These are phyloP conservation scores for Lycocerus yunnanus DNA, from an alignment of 2,888 invertebrate genomes.

Conservation along the genomic window DNA sequence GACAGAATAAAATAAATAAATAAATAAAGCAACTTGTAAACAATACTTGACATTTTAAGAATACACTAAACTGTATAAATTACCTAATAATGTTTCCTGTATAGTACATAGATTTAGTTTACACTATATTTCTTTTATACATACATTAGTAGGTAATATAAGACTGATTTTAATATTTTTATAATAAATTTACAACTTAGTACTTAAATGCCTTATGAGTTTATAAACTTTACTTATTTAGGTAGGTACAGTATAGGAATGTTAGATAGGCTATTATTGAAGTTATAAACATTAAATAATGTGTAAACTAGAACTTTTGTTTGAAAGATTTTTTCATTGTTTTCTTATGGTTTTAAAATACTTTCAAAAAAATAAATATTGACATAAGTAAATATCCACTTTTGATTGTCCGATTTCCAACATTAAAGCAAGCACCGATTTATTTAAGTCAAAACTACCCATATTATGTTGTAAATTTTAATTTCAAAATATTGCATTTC, in stretches of 20 bases:
- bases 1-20: not conserved
- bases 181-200: not conserved
- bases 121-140: not conserved
- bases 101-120: not conserved
- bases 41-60: not conserved
- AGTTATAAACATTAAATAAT: not conserved
- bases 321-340: not conserved
- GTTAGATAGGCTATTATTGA: not conserved
- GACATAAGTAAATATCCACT: not conserved
- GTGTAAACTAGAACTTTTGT: not conserved
- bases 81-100: not conserved
- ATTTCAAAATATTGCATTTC: not conserved
- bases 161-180: conserved; percentile 21
- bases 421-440: not conserved
- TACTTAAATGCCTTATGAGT: not conserved
- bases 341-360: not conserved
- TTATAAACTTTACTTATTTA: no score
- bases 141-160: conserved; percentile 1
- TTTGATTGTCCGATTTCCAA: not conserved
- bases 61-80: not conserved
- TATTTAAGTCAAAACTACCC: not conserved
- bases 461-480: not conserved
- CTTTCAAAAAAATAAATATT: not conserved
- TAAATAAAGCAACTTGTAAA: not conserved
- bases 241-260: not conserved